Base-by-base conservation (phyloP, 2,888 invertebrate genomes). In the Theodoxus fluviatilis region DNA sequence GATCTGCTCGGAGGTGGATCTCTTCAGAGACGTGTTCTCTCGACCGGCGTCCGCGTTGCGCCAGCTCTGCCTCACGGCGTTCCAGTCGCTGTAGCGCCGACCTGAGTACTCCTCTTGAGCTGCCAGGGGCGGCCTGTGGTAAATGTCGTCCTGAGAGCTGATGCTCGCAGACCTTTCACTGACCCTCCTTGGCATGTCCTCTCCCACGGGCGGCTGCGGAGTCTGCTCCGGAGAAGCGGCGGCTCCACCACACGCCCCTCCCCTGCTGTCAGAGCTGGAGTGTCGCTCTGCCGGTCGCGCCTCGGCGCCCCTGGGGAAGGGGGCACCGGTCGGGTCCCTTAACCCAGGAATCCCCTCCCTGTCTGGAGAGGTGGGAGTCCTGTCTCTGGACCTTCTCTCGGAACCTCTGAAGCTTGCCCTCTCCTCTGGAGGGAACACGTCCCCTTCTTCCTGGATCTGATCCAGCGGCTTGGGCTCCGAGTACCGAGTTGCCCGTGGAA, bases 381-480 rank as follows among this genome's bases (percentile, higher is more conserved):
- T n/a, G n/a, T n/a, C n/a, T n/a, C n/a, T n/a, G n/a, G n/a, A n/a
- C n/a, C n/a, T n/a, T n/a, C n/a, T n/a, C n/a, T n/a, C n/a, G n/a
- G n/a, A n/a, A n/a, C n/a, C n/a, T n/a, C n/a, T n/a, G n/a, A 40
- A 65, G 33, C 35, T 69, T 12, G 57, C 6, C 28, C 40, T 59
- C 25, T 35, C 55, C 0, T 18, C 57, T 15, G 28, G n/a, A 64
- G 28, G 22, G 31, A 52, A 67, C 2, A 22, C 57, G 22, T 69
- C 75, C 37, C 49, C 57, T 33, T 81, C 81, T 52, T 83, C 83
- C 70, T 79, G 74, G 38, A 83, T 83, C 61, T 78, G 77, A 61
- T 75, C 80, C 22, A 83, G 76, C 33, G 68, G 73, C 49, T 73
- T 72, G 31, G 75, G 67, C 18, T 79, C 80, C n/a, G 72, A 71